Conservation (phyloP, 2,113 vertebrate genomes). For the Phaethornis superciliosus region DNA sequence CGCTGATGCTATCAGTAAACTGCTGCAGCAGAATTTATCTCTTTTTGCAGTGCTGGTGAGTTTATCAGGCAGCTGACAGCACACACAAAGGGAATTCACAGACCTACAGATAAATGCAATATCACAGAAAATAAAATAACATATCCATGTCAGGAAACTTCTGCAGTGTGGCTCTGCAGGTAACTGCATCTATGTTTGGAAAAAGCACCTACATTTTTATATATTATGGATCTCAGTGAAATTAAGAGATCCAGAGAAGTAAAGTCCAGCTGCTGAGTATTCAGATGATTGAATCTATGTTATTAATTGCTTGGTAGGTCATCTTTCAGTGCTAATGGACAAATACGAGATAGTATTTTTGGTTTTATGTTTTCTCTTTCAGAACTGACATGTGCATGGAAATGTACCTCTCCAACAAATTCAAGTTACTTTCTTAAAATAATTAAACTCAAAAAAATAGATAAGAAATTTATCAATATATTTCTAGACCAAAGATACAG, state of each 20-base stretch:
- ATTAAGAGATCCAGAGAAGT: not conserved
- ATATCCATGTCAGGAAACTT: not conserved
- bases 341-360: not conserved
- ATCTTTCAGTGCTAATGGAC: not conserved
- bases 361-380: not conserved
- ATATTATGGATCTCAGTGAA: not conserved
- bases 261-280: not conserved
- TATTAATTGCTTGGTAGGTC: not conserved
- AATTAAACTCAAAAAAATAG: not conserved
- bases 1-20: conserved; percentile 37
- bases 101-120: not conserved
- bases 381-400: not conserved
- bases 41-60: not conserved
- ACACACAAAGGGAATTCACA: not conserved
- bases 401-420: not conserved
- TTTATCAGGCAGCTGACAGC: conserved; percentile 49
- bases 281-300: not conserved
- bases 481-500: not conserved
- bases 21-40: conserved; percentile 32
- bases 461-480: not conserved
- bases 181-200: not conserved
- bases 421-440: not conserved
- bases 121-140: not conserved
- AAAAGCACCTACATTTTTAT: not conserved
- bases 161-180: not conserved